Base-by-base conservation (phyloP, 2,797 vertebrate species). In the Chelidonichthys spinosus region DNA sequence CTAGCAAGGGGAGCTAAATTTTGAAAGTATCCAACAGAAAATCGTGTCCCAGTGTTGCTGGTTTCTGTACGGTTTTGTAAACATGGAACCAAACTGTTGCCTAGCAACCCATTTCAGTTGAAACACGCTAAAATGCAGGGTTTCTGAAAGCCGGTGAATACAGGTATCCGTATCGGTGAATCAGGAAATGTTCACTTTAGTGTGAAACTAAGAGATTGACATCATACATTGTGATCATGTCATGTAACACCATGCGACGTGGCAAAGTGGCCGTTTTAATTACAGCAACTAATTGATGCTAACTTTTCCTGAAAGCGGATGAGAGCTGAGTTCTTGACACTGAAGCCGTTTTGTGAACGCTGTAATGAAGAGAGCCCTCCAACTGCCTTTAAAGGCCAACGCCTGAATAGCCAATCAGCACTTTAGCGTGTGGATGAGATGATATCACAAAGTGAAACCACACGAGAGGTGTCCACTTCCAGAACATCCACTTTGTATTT, bases 341-440 rank as follows among this genome's bases (percentile, higher is more conserved):
- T 46, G 76, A 75, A 70, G 73, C 80, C 75, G 5, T 77, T 90
- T 74, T 79, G 63, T 86, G 81, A 90, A 88, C 83, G 79, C 89
- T 76, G 81, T 87, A 82, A 90, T 84, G 85, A 87, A 82, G 77
- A 90, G 87, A 90, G 85, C 79, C 77, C 86, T 91, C 80, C 76
- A 87, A 62, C 82, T 71, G 74, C 85, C 75, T 69, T 85, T 60
- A 87, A 79, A 84, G 85, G 80, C 84, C 83, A 89, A 69, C 67
- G 74, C 65, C 77, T 86, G 85, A 91, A 91, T 81, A 72, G 81
- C 82, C 83, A 77, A 87, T 89, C 63, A 81, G 63, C 80, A 72
- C 82, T 89, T 86, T 71, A 76, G 54, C 68, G 47, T 69, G 76
- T 18, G 71, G 65, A 85, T 86, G 79, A 83, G 55, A 49, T 74